Evolutionary conservation across 2,113 vertebrate species (phyloP), one percentile per base, ranked within the genome.

Genomic region (Opisthocomus hoazin): DNA sequence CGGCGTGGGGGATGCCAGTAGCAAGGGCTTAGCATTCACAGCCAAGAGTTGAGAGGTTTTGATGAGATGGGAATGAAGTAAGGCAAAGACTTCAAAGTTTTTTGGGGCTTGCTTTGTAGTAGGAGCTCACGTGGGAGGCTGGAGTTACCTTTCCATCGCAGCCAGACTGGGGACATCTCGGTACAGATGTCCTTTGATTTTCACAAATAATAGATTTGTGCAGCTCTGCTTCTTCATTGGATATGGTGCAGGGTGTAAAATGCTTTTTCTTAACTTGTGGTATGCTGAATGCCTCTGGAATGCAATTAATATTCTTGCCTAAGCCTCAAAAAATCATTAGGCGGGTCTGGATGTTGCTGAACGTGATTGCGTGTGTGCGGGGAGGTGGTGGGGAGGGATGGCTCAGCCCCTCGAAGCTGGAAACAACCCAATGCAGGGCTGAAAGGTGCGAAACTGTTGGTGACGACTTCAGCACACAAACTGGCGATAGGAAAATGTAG

Each of bases 1-100:
- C 80, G 88, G 85, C 71, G 9, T 66, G 77, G 61, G 64, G 39
- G 29, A 92, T 94, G 90, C 96, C 90, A 95, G 93, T 95, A 96
- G 70, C 80, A 74, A 76, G 65, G 30, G 46, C 36, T 81, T 53
- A 12, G 50, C 34, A 77, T 76, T 95, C 68, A 63, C 70, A 87
- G 84, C 48, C 34, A 37, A 26, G 54, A 73, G 63, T 29, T 36
- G 12, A 21, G 57, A 63, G 51, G 30, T 30, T 27, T 48, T 45
- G 53, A 48, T 81, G 56, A 51, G 80, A 36, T 14, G 29, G 57
- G 57, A 71, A 63, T 4, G 17, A 53, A 73, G 32, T 5, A 43
- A 69, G 19, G 41, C 1, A 2, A 43, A 91, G 89, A 21, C 82
- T 22, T 36, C 32, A 51, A 83, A 77, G 48, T 60, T 84, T 90